Percentiles rank a stretch among this genome's conserved stretches.
phyloP scores from a whole-genome alignment of 2,113 vertebrate species.

The Lepus timidus region DNA sequence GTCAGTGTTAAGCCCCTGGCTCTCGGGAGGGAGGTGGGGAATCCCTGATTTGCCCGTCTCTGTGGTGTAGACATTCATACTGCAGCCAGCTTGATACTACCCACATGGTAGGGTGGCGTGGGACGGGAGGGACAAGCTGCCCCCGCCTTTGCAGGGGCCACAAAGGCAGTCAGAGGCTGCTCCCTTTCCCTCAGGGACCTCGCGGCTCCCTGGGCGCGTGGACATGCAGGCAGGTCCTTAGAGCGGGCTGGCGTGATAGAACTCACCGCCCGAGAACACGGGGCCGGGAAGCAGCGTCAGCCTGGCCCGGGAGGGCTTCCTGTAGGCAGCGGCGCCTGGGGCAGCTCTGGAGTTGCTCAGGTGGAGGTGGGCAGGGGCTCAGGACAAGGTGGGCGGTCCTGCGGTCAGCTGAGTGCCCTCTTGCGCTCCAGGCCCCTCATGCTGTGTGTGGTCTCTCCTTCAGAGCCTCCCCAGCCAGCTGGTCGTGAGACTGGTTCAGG shows the following conservation, averaged over 20 bases:
- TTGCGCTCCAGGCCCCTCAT: slow-evolving; percentile 71
- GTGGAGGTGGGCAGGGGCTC: not conserved
- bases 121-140: not conserved
- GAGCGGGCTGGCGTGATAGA: not conserved
- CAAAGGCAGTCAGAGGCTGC: not conserved
- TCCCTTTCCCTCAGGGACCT: not conserved
- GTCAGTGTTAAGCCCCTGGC: not conserved
- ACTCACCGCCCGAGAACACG: too few relatives aligned
- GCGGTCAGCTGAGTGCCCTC: slow-evolving; percentile 62
- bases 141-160: not conserved
- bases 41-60: not conserved
- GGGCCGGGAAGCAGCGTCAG: not conserved
- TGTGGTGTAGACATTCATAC: not conserved
- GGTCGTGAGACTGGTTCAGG: slow-evolving; percentile 88
- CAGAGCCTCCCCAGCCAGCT: slow-evolving; percentile 88
- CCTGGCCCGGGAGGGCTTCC: not conserved
- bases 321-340: rapidly evolving
- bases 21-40: not conserved
- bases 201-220: not conserved
- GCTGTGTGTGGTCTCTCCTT: slow-evolving; percentile 61
- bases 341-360: not conserved
- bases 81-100: not conserved
- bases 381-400: not conserved
- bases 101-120: not conserved
- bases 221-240: not conserved